A percentile compares a stretch with the other conserved stretches of the same genome.
Conservation (phyloP, 2,888 invertebrate genomes). For the Boloria selene region DNA sequence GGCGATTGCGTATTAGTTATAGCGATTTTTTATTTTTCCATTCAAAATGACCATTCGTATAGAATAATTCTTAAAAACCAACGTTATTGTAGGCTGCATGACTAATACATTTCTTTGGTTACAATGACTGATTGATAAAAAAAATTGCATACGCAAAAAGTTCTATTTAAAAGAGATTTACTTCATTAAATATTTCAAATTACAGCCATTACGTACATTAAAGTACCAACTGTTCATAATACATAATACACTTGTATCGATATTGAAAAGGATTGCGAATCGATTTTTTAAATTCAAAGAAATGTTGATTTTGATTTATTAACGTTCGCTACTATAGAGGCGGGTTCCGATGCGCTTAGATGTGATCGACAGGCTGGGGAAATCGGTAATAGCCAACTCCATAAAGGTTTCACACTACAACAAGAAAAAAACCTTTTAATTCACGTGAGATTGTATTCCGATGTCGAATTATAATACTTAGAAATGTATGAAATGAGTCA, state of each 20-base stretch:
- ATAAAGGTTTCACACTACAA: constrained; percentile 10
- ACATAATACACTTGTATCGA: constrained; percentile 4
- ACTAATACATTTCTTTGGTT: too few relatives aligned
- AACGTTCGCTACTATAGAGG: constrained; percentile 26
- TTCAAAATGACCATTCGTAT: constrained; percentile 8
- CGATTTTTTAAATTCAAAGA: constrained; percentile 28
- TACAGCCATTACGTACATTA: too few relatives aligned
- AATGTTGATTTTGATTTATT: constrained; percentile 35
- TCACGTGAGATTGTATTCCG: not conserved
- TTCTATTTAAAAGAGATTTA: too few relatives aligned
- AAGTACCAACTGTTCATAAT: too few relatives aligned
- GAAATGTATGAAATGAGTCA: too few relatives aligned
- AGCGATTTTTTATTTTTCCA: constrained; percentile 38
- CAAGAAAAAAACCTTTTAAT: constrained; percentile 10
- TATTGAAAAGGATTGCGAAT: constrained; percentile 23
- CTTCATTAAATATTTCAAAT: too few relatives aligned
- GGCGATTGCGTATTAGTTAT: constrained; percentile 40
- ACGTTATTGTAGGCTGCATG: too few relatives aligned
- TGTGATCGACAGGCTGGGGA: constrained; percentile 36
- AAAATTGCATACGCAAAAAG: too few relatives aligned
- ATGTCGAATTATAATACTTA: not conserved
- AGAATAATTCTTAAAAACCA: not conserved
- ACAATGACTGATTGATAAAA: too few relatives aligned
- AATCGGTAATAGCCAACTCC: constrained; percentile 36
- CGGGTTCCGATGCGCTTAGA: constrained; percentile 35